Conservation (phyloP, 92 coral and sea anemone species). For the Pocillopora grandis region DNA sequence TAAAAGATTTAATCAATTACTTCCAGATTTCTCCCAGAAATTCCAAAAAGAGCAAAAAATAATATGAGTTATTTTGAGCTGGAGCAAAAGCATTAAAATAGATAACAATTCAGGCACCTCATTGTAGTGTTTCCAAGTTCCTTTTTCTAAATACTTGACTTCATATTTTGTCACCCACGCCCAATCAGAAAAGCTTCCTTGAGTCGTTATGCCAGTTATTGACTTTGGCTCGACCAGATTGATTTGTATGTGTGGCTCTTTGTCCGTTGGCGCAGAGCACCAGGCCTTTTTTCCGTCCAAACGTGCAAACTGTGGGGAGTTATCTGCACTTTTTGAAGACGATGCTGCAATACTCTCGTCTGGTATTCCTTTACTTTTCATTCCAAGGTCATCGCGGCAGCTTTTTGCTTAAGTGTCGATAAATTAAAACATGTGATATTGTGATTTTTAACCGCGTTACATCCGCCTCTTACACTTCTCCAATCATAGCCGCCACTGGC, state of each 20-base stretch:
- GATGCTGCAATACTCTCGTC: conserved; percentile 45
- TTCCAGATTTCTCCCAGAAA: too few species aligned
- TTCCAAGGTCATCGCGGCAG: conserved; percentile 30
- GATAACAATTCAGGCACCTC: background rate
- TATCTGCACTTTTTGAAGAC: background rate
- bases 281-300: conserved; percentile 31
- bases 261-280: conserved; percentile 30
- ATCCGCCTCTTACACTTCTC: too few species aligned
- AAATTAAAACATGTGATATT: background rate
- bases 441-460: too few species aligned
- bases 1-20: too few species aligned
- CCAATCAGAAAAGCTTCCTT: conserved; percentile 8
- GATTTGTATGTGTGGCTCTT: conserved; percentile 29
- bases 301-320: conserved; percentile 28
- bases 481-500: too few species aligned
- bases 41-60: too few species aligned
- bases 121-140: conserved; percentile 27
- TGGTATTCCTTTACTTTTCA: conserved; percentile 26
- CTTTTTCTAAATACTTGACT: conserved; percentile 21
- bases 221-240: background rate
- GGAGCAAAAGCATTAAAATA: background rate
- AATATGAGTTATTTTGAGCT: too few species aligned
- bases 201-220: conserved; percentile 38
- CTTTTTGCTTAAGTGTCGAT: background rate
- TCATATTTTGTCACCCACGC: conserved; percentile 6